Percentiles rank a stretch among this genome's conserved stretches.
Conservation (phyloP, 2,797 vertebrate genomes). For the Anolis apletophallus region DNA sequence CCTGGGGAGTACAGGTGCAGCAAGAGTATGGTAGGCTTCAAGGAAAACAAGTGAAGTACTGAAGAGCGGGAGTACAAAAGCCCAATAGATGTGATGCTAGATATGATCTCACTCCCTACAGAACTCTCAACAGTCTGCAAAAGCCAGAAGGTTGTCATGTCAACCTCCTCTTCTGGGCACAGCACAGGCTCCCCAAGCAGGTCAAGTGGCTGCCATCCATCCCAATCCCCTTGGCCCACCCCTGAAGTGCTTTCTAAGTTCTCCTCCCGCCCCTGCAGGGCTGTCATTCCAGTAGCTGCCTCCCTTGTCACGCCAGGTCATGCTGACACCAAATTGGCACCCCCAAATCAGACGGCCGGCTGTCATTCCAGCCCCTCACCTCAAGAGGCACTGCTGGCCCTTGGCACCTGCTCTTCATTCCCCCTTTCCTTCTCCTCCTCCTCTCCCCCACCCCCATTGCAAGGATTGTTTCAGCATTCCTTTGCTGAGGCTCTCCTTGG, state of each 20-base stretch:
- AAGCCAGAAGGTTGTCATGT: background rate
- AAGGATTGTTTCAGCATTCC: constrained; percentile 3
- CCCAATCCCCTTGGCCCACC: background rate
- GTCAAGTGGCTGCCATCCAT: background rate
- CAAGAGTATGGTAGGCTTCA: background rate
- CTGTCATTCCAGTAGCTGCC: background rate
- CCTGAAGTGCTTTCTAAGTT: background rate
- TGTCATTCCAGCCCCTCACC: constrained; percentile 13
- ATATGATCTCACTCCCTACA: background rate
- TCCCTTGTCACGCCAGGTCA: background rate
- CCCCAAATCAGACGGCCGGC: background rate
- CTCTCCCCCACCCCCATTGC: background rate
- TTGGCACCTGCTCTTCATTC: constrained; percentile 19
- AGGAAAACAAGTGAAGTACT: constrained; percentile 2
- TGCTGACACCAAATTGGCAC: background rate
- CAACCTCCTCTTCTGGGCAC: too few relatives aligned
- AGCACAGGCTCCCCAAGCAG: background rate
- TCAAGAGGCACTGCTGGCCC: constrained; percentile 27
- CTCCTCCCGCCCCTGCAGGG: background rate
- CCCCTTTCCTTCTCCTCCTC: background rate
- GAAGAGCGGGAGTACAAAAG: background rate
- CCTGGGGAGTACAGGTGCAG: background rate
- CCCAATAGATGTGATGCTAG: background rate
- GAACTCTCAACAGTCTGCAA: background rate
- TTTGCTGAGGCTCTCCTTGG: background rate